Evolutionary conservation across 2,797 vertebrate species (phyloP).

Genomic region (Craterocephalus amniculus): DNA sequence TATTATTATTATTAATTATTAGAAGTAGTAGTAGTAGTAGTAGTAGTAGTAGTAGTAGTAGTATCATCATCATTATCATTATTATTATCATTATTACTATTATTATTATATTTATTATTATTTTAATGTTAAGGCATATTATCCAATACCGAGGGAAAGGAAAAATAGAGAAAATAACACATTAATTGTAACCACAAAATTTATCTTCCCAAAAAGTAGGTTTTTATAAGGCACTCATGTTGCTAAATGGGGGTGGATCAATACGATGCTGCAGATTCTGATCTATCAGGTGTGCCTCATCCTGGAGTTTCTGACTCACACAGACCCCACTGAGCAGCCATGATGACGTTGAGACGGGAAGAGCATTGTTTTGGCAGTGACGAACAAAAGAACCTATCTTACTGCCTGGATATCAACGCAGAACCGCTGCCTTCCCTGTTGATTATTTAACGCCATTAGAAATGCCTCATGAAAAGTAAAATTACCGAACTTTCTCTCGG

Average conservation of each 20-base stretch:
- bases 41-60: no score
- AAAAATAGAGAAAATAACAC: no score
- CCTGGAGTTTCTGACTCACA: constrained; percentile 55
- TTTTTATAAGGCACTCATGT: constrained; percentile 30
- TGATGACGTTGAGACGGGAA: constrained; percentile 43
- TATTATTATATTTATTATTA: no score
- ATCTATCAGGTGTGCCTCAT: constrained; percentile 69
- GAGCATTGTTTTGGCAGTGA: constrained; percentile 44
- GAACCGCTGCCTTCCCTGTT: constrained; percentile 39
- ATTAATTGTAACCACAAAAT: background rate
- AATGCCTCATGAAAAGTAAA: constrained; percentile 24
- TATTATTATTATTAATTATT: no score
- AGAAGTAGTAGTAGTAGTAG: no score
- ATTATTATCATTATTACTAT: no score
- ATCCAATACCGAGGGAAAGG: no score
- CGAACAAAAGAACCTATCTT: constrained; percentile 32
- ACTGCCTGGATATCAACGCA: constrained; percentile 38
- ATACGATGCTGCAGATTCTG: constrained; percentile 58
- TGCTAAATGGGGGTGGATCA: constrained; percentile 47
- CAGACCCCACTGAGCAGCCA: constrained; percentile 35
- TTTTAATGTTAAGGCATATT: no score
- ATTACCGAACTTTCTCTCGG: constrained; percentile 5
- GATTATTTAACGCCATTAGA: constrained; percentile 25
- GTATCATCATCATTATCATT: no score
- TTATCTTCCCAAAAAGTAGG: constrained; percentile 32